Conservation (phyloP, 2,797 vertebrate species). For the Pseudochirops corinnae region DNA sequence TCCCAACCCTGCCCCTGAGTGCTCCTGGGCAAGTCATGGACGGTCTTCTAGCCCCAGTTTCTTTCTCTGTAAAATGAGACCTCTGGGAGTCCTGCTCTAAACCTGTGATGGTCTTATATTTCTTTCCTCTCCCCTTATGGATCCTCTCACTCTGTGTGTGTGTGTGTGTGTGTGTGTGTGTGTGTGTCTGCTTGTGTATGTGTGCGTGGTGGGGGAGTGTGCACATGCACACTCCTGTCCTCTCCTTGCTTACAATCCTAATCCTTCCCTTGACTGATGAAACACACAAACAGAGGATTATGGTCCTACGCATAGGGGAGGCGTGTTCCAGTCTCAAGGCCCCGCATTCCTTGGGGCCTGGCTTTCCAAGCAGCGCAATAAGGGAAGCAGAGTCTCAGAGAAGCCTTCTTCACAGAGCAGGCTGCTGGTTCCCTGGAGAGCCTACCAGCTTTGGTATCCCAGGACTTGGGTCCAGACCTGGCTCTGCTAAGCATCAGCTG, state of each 20-base stretch:
- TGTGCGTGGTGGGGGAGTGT: not conserved
- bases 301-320: not conserved
- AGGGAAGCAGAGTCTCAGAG: constrained; percentile 13
- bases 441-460: not conserved
- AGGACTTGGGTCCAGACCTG: not conserved
- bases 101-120: not conserved
- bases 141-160: not conserved
- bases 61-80: not conserved
- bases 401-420: not conserved
- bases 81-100: not conserved
- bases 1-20: not conserved
- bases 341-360: not conserved
- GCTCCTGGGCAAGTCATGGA: not conserved
- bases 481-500: not conserved
- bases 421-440: not conserved
- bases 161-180: not conserved
- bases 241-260: not conserved
- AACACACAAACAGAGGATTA: not conserved
- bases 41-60: not conserved
- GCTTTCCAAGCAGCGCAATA: not conserved
- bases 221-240: not conserved
- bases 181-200: not conserved
- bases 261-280: constrained; percentile 21
- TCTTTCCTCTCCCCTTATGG: not conserved
- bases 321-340: not conserved